Evolutionary conservation across 1,140 invertebrate species (phyloP).

Genomic region (Gryon sp.): DNA sequence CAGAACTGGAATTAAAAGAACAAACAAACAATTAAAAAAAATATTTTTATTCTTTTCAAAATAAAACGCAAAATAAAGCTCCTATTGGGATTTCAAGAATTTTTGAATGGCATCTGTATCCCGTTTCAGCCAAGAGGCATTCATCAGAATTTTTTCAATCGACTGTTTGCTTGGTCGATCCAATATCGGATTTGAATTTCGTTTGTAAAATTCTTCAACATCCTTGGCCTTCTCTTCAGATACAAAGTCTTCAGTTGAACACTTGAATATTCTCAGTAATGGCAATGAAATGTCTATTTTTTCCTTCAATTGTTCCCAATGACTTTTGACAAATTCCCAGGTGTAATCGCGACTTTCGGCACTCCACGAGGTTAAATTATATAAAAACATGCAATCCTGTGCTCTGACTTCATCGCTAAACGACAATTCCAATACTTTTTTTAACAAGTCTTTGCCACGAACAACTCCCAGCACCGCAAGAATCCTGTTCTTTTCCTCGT

Average conservation of each 20-base stretch:
- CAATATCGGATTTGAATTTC: constrained; percentile 78
- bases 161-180: constrained; percentile 68
- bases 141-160: constrained; percentile 82
- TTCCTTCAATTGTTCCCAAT: constrained; percentile 79
- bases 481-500: constrained; percentile 96
- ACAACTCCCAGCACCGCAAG: constrained; percentile 89
- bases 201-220: constrained; percentile 82
- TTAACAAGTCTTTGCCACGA: constrained; percentile 85
- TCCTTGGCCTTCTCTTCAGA: constrained; percentile 81
- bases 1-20: too few relatives aligned
- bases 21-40: too few relatives aligned
- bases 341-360: background rate
- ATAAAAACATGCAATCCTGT: constrained; percentile 93
- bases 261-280: constrained; percentile 81
- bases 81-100: constrained; percentile 46
- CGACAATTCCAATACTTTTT: constrained; percentile 92
- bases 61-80: too few relatives aligned
- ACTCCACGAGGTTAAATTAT: constrained; percentile 5
- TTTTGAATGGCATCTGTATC: constrained; percentile 72
- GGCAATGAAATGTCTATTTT: constrained; percentile 57
- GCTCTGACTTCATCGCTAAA: constrained; percentile 94
- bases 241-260: constrained; percentile 81
- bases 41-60: too few relatives aligned
- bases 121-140: constrained; percentile 81
- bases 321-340: constrained; percentile 84